Base-by-base conservation (phyloP, 2,888 invertebrate species). In the Leptodirus hochenwartii region DNA sequence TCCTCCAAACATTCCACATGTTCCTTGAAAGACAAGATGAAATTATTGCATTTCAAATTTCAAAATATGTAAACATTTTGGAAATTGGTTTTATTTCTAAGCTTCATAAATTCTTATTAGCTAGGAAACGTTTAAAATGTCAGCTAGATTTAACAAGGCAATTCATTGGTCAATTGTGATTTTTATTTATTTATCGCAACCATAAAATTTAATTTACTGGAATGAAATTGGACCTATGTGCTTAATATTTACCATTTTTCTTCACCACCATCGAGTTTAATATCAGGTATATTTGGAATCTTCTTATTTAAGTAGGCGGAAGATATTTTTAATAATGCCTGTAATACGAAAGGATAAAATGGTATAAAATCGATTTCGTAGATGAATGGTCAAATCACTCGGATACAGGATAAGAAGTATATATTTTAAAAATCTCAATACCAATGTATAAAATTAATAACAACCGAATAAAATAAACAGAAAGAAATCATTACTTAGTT, bases 1-100 rank as follows among this genome's bases (percentile, higher is more conserved):
- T 84, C 39, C 88, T 69, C 93, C 93, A 95, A n/a, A 93, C 90
- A 48, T 82, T 84, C 81, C 87, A 87, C 73, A 91, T 85, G 51
- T 91, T 90, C 82, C 93, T 93, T 45, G 10, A 37, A 24, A 6
- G 11, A 24, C 25, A 10, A 9, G 25, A 10, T 20, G 20, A 20
- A 20, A 20, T 20, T 20, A 8, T 20, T 8, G 8, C 20, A 20
- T 20, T 20, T 20, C 20, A 8, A 8, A 20, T 20, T 20, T n/a
- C 20, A 20, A 6, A 8, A 20, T 20, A 8, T 20, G 8, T n/a
- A 8, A n/a, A n/a, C 20, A 8, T 20, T 8, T 20, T n/a, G 6
- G 20, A 6, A 20, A 20, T 20, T 8, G 20, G 20, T 8, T 6
- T n/a, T 20, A n/a, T n/a, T n/a, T n/a, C n/a, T n/a, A n/a, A n/a